A percentile compares a stretch with the other conserved stretches of the same genome.
phyloP scores from a whole-genome alignment of 2,113 vertebrate genomes.

The Prietella phreatophila region DNA sequence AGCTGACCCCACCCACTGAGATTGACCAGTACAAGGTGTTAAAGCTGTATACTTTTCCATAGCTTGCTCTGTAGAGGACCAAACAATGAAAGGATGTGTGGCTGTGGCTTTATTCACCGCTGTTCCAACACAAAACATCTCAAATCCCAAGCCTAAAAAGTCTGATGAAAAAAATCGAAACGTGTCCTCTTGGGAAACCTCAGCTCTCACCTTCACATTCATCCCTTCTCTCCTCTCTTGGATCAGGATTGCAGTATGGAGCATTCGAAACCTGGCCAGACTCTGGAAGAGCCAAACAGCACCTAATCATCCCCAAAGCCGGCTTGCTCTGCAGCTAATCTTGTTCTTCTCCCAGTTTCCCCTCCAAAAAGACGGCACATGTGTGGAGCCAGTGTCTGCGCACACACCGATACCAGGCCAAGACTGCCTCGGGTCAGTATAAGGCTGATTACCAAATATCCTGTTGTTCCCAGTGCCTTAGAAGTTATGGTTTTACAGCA shows the following conservation, averaged over 20 bases:
- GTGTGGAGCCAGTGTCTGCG: constrained; percentile 48
- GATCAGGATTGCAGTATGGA: constrained; percentile 30
- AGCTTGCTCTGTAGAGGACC: neutral
- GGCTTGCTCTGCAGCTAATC: constrained; percentile 35
- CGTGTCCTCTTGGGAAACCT: neutral
- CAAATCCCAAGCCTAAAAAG: neutral
- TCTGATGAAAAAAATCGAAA: neutral
- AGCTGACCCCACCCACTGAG: neutral
- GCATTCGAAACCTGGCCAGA: constrained; percentile 36
- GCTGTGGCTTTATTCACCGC: constrained; percentile 3
- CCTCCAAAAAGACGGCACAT: constrained; percentile 51
- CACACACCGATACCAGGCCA: constrained; percentile 42
- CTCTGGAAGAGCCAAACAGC: constrained; percentile 46
- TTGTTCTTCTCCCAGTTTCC: constrained; percentile 48
- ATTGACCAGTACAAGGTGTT: neutral
- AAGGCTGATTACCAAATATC: constrained; percentile 65
- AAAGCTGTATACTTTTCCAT: neutral
- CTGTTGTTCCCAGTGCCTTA: constrained; percentile 58
- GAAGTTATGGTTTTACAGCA: neutral
- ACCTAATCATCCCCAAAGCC: constrained; percentile 61
- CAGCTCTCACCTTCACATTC: constrained; percentile 6
- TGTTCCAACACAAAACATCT: constrained; percentile 3
- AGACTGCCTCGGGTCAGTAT: constrained; percentile 48
- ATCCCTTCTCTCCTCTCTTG: constrained; percentile 21
- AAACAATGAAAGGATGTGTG: neutral